These are phyloP conservation scores for Diachrysia chrysitis DNA, from an alignment of 2,888 invertebrate genomes.

Conservation along the genomic window DNA sequence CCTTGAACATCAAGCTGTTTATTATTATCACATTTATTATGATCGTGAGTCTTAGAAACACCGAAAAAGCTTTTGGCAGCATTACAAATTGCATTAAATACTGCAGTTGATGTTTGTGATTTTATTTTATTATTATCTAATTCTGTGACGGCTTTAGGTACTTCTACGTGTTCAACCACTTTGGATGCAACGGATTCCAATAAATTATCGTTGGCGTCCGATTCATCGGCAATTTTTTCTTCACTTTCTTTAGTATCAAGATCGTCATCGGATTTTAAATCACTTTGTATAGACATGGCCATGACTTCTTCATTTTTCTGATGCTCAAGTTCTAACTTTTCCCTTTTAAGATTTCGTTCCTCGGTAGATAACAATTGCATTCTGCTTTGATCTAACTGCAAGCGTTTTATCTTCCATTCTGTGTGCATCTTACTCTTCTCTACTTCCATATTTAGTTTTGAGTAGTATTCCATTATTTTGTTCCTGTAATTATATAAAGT, in stretches of 20 bases:
- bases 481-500: conserved; percentile 77
- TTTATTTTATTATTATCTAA: conserved; percentile 62
- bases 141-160: conserved; percentile 50
- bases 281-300: conserved; percentile 78
- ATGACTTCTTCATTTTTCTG: conserved; percentile 78
- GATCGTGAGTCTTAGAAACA: conserved; percentile 63
- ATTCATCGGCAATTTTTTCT: conserved; percentile 22
- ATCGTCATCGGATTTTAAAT: conserved; percentile 66
- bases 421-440: conserved; percentile 88
- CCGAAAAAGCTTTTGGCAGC: conserved; percentile 80
- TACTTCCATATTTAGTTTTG: conserved; percentile 89
- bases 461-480: conserved; percentile 90
- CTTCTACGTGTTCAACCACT: conserved; percentile 50
- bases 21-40: conserved; percentile 74
- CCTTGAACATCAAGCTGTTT: conserved; percentile 79
- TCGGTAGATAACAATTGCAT: conserved; percentile 85
- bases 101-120: conserved; percentile 68
- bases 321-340: conserved; percentile 85
- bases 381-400: conserved; percentile 82
- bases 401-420: conserved; percentile 88
- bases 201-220: conserved; percentile 36
- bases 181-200: conserved; percentile 56
- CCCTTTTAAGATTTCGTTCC: conserved; percentile 88
- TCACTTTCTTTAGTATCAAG: conserved; percentile 53
- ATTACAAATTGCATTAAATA: conserved; percentile 78